A percentile compares a stretch with the other conserved stretches of the same genome.
These are phyloP conservation scores for Lates japonicus DNA, from an alignment of 2,797 vertebrate species.

Conservation along the genomic window DNA sequence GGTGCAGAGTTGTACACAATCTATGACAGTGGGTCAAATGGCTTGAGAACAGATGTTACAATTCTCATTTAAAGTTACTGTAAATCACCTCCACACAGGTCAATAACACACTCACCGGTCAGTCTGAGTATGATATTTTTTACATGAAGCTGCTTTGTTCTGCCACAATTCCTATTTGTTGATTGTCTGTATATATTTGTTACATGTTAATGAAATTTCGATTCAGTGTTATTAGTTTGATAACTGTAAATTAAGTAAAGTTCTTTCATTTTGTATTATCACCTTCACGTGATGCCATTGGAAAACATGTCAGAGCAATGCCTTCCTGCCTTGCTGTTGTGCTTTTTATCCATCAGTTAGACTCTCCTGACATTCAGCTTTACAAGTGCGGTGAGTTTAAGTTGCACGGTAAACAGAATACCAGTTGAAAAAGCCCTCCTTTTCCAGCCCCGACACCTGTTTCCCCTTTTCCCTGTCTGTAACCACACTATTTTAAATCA, in stretches of 20 bases:
- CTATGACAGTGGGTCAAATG: conserved; percentile 55
- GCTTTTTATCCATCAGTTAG: conserved; percentile 38
- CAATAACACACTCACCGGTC: conserved; percentile 43
- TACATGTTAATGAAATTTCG: conserved; percentile 63
- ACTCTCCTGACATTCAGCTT: conserved; percentile 56
- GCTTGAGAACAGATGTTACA: conserved; percentile 64
- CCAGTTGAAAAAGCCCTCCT: conserved; percentile 37
- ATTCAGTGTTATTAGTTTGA: conserved; percentile 83
- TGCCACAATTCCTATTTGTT: conserved; percentile 69
- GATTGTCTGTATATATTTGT: conserved; percentile 82
- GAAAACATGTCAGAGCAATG: conserved; percentile 50
- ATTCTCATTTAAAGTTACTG: conserved; percentile 64
- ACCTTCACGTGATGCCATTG: conserved; percentile 59
- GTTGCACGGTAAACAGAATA: conserved; percentile 52
- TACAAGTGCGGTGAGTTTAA: conserved; percentile 31
- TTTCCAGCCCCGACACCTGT: conserved; percentile 58
- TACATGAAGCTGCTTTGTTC: conserved; percentile 75
- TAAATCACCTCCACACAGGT: conserved; percentile 61
- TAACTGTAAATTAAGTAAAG: conserved; percentile 55
- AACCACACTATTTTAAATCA: conserved; percentile 77
- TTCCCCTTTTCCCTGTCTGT: conserved; percentile 61
- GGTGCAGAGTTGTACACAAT: conserved; percentile 58
- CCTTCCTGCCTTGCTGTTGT: conserved; percentile 49
- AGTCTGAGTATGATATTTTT: conserved; percentile 54
- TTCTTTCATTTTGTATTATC: conserved; percentile 52